phyloP scores from a whole-genome alignment of 2,113 vertebrate genomes.

The Pangasianodon hypophthalmus region DNA sequence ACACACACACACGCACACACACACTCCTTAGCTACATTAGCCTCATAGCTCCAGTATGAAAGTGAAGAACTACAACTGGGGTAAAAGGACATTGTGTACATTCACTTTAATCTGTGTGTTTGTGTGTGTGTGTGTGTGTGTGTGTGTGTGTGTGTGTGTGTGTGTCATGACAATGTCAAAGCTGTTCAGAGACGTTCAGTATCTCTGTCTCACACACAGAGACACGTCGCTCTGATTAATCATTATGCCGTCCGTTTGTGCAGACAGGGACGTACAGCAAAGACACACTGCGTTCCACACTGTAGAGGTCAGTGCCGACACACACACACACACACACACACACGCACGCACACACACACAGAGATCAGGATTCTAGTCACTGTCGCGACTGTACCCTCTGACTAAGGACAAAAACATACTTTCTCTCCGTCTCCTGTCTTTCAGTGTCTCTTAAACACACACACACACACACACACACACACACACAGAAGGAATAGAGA shows the following conservation, averaged over 20 bases:
- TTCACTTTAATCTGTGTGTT: not conserved
- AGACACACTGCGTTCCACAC: constrained; percentile 25
- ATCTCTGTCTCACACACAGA: not conserved
- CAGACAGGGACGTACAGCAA: constrained; percentile 46
- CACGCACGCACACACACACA: constrained; percentile 33
- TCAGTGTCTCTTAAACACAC: constrained; percentile 29
- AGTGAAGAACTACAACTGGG: not conserved
- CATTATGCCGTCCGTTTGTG: constrained; percentile 49
- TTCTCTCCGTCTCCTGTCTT: constrained; percentile 27
- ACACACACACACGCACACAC: constrained; percentile 3
- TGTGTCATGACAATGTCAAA: constrained; percentile 5
- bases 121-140: constrained; percentile 1
- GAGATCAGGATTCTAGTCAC: constrained; percentile 59
- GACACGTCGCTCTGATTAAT: constrained; percentile 51
- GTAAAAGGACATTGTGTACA: not conserved
- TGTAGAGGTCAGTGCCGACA: constrained; percentile 43
- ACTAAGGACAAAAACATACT: constrained; percentile 52
- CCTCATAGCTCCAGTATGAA: not conserved
- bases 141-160: constrained; percentile 17
- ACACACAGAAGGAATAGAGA: constrained; percentile 5
- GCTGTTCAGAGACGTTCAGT: not conserved
- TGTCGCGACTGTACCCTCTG: constrained; percentile 33
- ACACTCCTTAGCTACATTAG: not conserved
- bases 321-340: constrained; percentile 29
- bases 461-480: constrained; percentile 16